Percentiles rank a stretch among this genome's conserved stretches.
Conservation (phyloP, 1,140 invertebrate species). For the Neotoxoptera formosana region DNA sequence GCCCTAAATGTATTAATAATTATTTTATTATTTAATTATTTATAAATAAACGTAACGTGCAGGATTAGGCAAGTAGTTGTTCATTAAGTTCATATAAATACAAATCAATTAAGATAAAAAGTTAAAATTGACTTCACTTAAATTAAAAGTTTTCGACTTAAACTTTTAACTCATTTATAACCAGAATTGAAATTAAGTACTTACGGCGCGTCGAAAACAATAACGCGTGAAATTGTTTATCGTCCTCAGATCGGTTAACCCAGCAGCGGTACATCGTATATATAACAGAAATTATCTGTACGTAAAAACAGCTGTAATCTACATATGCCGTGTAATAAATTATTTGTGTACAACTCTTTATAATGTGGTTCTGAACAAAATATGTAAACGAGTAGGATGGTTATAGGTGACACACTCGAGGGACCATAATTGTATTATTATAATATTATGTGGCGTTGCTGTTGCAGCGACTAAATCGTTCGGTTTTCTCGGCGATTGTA, state of each 20-base stretch:
- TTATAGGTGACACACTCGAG: neutral
- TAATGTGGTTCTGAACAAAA: neutral
- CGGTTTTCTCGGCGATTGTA: neutral
- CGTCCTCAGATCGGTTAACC: neutral
- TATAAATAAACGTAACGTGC: neutral
- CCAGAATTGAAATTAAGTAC: neutral
- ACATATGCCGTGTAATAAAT: neutral
- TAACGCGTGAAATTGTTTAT: neutral
- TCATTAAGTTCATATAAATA: neutral
- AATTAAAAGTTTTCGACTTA: neutral
- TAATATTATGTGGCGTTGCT: neutral
- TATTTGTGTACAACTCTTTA: neutral
- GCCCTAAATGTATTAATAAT: neutral
- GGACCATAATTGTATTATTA: neutral
- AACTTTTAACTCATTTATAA: neutral
- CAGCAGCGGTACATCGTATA: neutral
- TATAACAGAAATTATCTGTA: neutral
- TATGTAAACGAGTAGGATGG: neutral
- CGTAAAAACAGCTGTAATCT: neutral
- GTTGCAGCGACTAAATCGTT: neutral
- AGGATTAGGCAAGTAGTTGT: neutral
- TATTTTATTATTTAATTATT: constrained; percentile 12
- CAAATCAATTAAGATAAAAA: neutral
- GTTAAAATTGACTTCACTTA: neutral
- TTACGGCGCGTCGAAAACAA: neutral